These are phyloP conservation scores for Triplophysa yarkandensis DNA, from an alignment of 2,797 vertebrate genomes.

Conservation along the genomic window DNA sequence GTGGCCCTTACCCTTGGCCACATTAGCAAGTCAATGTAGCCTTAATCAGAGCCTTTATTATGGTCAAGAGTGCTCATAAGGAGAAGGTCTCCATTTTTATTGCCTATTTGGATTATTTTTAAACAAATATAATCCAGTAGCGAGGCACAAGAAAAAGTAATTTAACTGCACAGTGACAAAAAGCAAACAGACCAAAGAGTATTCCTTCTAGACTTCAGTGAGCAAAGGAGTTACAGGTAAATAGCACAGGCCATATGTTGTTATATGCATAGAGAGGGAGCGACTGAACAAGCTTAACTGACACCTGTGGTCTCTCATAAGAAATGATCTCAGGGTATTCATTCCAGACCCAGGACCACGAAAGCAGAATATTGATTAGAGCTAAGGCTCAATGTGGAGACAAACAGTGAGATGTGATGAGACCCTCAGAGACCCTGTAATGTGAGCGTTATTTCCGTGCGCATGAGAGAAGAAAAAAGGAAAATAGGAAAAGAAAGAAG, in stretches of 20 bases:
- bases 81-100: constrained; percentile 13
- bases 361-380: constrained; percentile 50
- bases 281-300: constrained; percentile 16
- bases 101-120: constrained; percentile 13
- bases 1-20: constrained; percentile 45
- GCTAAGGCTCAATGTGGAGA: constrained; percentile 41
- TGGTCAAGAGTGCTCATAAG: constrained; percentile 13
- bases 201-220: not conserved
- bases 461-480: constrained; percentile 33
- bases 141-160: not conserved
- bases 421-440: constrained; percentile 46
- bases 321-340: constrained; percentile 32
- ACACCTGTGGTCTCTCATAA: constrained; percentile 36
- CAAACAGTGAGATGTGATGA: constrained; percentile 45
- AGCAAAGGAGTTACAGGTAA: constrained; percentile 32
- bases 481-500: constrained; percentile 53
- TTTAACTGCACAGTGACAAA: constrained; percentile 17
- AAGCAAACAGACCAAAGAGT: constrained; percentile 20
- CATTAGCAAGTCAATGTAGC: constrained; percentile 63
- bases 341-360: constrained; percentile 22
- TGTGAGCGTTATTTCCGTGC: constrained; percentile 29
- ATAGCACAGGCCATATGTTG: constrained; percentile 31
- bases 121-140: not conserved
- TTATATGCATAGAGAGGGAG: constrained; percentile 31
- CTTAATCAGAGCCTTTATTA: constrained; percentile 35